Base-by-base conservation (phyloP, 2,888 invertebrate species). In the Pegoplata infirma region DNA sequence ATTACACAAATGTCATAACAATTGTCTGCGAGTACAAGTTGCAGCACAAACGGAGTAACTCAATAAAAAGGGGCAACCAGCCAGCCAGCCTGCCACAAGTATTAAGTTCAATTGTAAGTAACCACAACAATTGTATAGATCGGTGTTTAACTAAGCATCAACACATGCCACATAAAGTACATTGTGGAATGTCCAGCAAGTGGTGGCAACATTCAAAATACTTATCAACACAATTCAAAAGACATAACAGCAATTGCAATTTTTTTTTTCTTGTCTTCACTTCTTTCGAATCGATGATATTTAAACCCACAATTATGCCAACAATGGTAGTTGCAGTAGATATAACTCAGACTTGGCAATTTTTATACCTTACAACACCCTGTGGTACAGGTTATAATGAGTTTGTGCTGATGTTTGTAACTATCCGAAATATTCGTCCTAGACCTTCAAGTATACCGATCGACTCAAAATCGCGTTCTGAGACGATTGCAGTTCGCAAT, bases 1-100 rank as follows among this genome's bases (percentile, higher is more conserved):
- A 80, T 81, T 68, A 73, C 72, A 69, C 56, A 80, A 80, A 79
- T 69, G 78, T 80, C 81, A 80, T 72, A 79, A 77, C 80, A 81
- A 78, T 64, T n/a, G n/a, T n/a, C 49, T 49, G 55, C 58, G 40
- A 40, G 17, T 28, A n/a, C n/a, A n/a, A n/a, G n/a, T n/a, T n/a
- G n/a, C n/a, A n/a, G n/a, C n/a, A n/a, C n/a, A n/a, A n/a, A n/a
- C n/a, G n/a, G 51, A 59, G 40, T 4, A 12, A 40, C 19, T 7
- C 10, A 28, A 10, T 36, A 16, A 47, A 59, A 55, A 59, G 17
- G 51, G 17, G 51, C 59, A 71, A 68, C 32, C 7, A 10, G 51
- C n/a, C n/a, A n/a, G n/a, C 28, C 7, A n/a, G 19, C 3, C n/a
- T 19, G 67, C 63, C 47, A 71, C 78, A 58, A 46, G 61, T 68